Conservation (phyloP, 2,113 vertebrate genomes). For the Pachycephala philippinensis region DNA sequence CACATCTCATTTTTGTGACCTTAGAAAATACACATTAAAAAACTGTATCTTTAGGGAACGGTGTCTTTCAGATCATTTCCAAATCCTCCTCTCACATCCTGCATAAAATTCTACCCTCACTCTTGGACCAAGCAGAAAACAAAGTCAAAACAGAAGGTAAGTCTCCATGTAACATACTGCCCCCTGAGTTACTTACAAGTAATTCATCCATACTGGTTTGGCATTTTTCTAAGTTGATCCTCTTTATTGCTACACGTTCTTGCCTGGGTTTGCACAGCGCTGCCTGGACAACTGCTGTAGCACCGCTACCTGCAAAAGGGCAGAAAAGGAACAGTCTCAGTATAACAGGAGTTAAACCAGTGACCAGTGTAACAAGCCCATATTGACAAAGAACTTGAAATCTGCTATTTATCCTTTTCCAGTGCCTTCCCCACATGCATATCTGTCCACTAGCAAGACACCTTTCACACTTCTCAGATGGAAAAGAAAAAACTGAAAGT, state of each 20-base stretch:
- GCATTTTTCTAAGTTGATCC: constrained; percentile 99
- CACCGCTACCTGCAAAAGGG: constrained; percentile 88
- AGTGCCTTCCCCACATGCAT: neutral
- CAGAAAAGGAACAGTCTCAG: neutral
- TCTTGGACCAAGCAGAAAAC: neutral
- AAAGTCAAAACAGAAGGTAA: neutral
- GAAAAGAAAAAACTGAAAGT: neutral
- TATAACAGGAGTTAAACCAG: neutral
- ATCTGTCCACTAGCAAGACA: neutral
- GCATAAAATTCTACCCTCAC: neutral
- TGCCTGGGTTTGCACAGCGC: constrained; percentile 93
- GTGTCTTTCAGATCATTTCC: neutral
- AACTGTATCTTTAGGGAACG: neutral
- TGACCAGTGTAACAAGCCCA: neutral
- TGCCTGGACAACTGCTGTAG: constrained; percentile 97
- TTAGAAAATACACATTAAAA: neutral
- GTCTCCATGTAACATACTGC: neutral
- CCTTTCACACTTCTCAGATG: neutral
- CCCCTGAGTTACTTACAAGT: constrained; percentile 81
- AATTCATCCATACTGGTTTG: constrained; percentile 99
- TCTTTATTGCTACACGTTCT: constrained; percentile 97
- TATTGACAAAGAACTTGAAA: neutral
- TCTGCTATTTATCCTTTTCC: neutral
- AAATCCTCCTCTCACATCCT: neutral
- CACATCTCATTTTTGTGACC: neutral